Conservation (phyloP, 2,113 vertebrate species). For the Microtus ochrogaster region DNA sequence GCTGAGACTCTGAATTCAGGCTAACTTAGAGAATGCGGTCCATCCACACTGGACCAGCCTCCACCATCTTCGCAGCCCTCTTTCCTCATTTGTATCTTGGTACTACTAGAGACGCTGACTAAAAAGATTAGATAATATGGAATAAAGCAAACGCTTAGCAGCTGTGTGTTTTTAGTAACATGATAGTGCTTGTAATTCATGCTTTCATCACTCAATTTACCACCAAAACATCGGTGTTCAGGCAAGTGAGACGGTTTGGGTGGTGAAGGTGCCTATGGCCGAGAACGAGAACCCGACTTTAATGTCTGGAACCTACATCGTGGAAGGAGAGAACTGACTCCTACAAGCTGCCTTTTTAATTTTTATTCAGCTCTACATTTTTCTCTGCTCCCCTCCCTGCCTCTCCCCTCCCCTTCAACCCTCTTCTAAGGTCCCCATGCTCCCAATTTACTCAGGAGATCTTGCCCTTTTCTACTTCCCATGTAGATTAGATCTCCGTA, state of each 20-base stretch:
- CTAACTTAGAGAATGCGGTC: not conserved
- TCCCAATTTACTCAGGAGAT: too few relatives aligned
- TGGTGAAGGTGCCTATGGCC: too few relatives aligned
- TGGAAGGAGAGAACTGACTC: not conserved
- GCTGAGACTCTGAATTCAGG: not conserved
- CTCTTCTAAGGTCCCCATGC: too few relatives aligned
- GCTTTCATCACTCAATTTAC: not conserved
- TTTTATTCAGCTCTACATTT: too few relatives aligned
- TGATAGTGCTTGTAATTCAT: not conserved
- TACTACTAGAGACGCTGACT: not conserved
- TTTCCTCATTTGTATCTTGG: not conserved
- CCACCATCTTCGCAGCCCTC: not conserved
- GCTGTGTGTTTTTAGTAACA: not conserved
- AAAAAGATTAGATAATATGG: not conserved
- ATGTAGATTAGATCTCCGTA: too few relatives aligned
- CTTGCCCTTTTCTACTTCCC: too few relatives aligned
- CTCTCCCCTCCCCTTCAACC: too few relatives aligned
- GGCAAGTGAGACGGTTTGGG: not conserved
- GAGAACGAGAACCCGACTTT: too few relatives aligned
- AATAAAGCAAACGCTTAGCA: not conserved
- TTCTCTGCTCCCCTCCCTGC: too few relatives aligned
- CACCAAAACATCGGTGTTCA: not conserved
- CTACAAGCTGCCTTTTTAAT: too few relatives aligned
- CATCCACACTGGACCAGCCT: rapidly evolving
- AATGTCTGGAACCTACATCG: not conserved